Evolutionary conservation across 2,888 invertebrate genomes (phyloP), one percentile per base, ranked within the genome.

Genomic region (Erebia epiphron): DNA sequence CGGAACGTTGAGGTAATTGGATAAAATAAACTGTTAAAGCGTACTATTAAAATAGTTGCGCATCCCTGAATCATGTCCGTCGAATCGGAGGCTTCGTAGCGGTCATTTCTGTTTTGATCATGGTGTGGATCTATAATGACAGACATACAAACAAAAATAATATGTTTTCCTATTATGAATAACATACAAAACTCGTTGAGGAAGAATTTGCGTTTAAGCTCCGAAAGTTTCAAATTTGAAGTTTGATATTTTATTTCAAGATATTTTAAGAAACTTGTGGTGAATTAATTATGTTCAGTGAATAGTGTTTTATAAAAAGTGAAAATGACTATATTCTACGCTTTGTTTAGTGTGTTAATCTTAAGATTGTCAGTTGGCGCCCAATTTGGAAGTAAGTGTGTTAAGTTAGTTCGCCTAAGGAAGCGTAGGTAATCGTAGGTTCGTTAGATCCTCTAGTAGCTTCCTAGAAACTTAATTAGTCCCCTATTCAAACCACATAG

Each of bases 341-440:
- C 82, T 76, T 77, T 84, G 69, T 77, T 87, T 63, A 82, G 79
- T 76, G 75, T 88, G 74, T 83, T 83, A 79, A 75, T 83, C 77
- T 80, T 86, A 68, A 78, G 83, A 75, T 86, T 89, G 86, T 84
- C 79, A 73, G 89, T 85, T 67, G 79, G 82, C 69, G 92, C 89
- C 68, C 91, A 93, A 74, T 93, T 93, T 85, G 92, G 92, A 69
- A 89, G 92, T 93, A 84, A 91, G 92, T 89, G 5, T 35, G 35
- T 35, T 35, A 35, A 1, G 35, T 35, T 35, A 35, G 14, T 50
- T 50, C 16, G 14, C n/a, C 4, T 49, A 13, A 49, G 5, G 8
- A 50, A n/a, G 50, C 49, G 14, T 49, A 26, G 4, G 11, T n/a
- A n/a, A n/a, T n/a, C n/a, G n/a, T 49, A 49, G 14, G n/a, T 50